Evolutionary conservation across 2,888 invertebrate genomes (phyloP).

Genomic region (Folsomia candida): DNA sequence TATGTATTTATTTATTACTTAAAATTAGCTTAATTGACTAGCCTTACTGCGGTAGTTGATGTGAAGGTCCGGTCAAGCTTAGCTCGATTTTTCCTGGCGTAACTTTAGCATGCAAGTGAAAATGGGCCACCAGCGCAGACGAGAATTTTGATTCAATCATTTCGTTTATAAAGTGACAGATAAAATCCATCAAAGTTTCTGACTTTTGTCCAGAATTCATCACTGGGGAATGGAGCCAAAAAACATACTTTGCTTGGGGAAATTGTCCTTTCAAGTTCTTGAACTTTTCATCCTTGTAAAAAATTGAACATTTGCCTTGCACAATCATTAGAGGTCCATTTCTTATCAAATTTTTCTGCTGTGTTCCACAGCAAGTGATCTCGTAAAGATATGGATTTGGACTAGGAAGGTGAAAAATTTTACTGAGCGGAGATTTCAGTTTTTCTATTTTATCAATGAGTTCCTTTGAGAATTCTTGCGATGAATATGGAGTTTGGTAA

Average conservation of each 20-base stretch:
- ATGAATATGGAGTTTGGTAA: slow-evolving; percentile 27
- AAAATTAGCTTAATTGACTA: slow-evolving; percentile 10
- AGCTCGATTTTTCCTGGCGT: slow-evolving; percentile 27
- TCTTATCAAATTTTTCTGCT: slow-evolving; percentile 17
- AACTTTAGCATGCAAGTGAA: slow-evolving; percentile 17
- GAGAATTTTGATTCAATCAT: slow-evolving; percentile 27
- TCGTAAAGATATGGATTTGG: slow-evolving; percentile 11
- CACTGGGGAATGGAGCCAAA: slow-evolving; percentile 21
- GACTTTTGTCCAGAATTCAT: slow-evolving; percentile 12
- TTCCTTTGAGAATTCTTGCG: slow-evolving; percentile 18
- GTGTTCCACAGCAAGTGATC: slow-evolving; percentile 13
- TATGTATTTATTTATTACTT: too few relatives aligned
- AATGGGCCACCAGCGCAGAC: slow-evolving; percentile 16
- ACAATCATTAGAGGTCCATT: slow-evolving; percentile 22
- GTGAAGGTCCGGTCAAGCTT: slow-evolving; percentile 16
- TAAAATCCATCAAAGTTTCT: slow-evolving; percentile 24
- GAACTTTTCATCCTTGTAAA: slow-evolving; percentile 17
- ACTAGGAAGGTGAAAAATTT: slow-evolving; percentile 17
- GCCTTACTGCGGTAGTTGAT: slow-evolving; percentile 16
- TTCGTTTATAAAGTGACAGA: slow-evolving; percentile 18
- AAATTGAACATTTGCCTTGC: slow-evolving; percentile 18
- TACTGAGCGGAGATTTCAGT: background rate
- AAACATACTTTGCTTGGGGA: slow-evolving; percentile 23
- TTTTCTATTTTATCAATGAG: slow-evolving; percentile 10
- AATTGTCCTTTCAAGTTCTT: slow-evolving; percentile 2